Conservation (phyloP, 2,888 invertebrate genomes). For the Tetheella fluctuosa region DNA sequence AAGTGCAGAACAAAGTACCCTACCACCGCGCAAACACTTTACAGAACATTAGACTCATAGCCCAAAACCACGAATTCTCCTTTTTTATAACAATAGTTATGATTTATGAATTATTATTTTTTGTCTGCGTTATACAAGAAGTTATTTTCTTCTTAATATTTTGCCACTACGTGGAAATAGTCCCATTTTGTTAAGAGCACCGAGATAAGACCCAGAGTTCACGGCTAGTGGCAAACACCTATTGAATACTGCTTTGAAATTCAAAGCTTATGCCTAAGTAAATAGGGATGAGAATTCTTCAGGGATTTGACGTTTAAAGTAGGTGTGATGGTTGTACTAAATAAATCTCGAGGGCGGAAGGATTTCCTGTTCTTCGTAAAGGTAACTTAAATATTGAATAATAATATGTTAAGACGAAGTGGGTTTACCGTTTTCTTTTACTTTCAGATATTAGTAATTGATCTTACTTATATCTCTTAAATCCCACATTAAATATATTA, state of each 20-base stretch:
- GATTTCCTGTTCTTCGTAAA: conserved; percentile 8
- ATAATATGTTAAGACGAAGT: too few relatives aligned
- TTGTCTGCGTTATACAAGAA: neutral
- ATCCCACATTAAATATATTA: too few relatives aligned
- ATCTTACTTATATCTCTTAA: too few relatives aligned
- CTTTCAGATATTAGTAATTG: neutral
- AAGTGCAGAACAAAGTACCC: too few relatives aligned
- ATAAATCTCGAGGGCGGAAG: conserved; percentile 11
- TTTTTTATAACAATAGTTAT: too few relatives aligned
- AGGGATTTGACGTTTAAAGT: neutral
- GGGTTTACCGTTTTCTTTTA: neutral
- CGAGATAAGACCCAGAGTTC: conserved; percentile 32
- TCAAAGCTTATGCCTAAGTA: neutral
- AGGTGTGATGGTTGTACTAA: conserved; percentile 10
- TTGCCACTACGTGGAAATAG: conserved; percentile 21
- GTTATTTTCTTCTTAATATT: neutral
- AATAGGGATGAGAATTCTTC: neutral
- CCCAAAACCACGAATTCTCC: too few relatives aligned
- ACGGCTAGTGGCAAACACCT: neutral
- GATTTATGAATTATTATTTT: too few relatives aligned
- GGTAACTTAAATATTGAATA: neutral
- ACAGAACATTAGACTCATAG: too few relatives aligned
- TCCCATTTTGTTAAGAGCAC: conserved; percentile 39
- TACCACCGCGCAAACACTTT: too few relatives aligned
- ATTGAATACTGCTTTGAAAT: neutral